Evolutionary conservation across 2,113 vertebrate genomes (phyloP).

Genomic region (Eulemur macaco): DNA sequence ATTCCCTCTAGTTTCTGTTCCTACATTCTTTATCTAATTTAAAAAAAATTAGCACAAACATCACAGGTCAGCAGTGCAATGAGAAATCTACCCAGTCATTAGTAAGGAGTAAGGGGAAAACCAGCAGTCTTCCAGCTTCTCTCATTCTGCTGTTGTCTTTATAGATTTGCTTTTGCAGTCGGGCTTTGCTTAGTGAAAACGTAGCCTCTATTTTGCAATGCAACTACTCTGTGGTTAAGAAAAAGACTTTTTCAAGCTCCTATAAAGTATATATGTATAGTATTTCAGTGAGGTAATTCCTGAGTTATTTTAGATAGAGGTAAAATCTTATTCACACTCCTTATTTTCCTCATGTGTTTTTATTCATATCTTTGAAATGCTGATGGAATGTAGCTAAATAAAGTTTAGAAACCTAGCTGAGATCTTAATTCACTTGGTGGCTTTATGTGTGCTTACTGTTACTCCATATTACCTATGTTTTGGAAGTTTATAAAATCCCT

Average conservation of each 20-base stretch:
- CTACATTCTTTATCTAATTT: slow-evolving; percentile 75
- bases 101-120: slow-evolving; percentile 59
- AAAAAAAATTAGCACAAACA: slow-evolving; percentile 64
- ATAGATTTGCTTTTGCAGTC: slow-evolving; percentile 29
- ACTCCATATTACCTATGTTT: not conserved
- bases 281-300: not conserved
- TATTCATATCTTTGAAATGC: slow-evolving; percentile 44
- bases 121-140: slow-evolving; percentile 28
- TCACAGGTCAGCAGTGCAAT: slow-evolving; percentile 63
- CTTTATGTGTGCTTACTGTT: not conserved
- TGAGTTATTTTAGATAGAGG: not conserved
- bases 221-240: not conserved
- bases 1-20: slow-evolving; percentile 74
- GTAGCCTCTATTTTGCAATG: not conserved
- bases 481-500: slow-evolving; percentile 54
- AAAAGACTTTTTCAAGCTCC: not conserved
- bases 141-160: not conserved
- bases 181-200: not conserved
- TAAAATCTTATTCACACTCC: slow-evolving; percentile 3
- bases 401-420: not conserved
- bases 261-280: not conserved
- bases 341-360: slow-evolving; percentile 38
- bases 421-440: slow-evolving; percentile 42
- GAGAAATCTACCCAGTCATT: slow-evolving; percentile 29
- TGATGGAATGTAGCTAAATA: not conserved